phyloP scores from a whole-genome alignment of 2,113 vertebrate genomes.

The Bambusicola thoracicus region DNA sequence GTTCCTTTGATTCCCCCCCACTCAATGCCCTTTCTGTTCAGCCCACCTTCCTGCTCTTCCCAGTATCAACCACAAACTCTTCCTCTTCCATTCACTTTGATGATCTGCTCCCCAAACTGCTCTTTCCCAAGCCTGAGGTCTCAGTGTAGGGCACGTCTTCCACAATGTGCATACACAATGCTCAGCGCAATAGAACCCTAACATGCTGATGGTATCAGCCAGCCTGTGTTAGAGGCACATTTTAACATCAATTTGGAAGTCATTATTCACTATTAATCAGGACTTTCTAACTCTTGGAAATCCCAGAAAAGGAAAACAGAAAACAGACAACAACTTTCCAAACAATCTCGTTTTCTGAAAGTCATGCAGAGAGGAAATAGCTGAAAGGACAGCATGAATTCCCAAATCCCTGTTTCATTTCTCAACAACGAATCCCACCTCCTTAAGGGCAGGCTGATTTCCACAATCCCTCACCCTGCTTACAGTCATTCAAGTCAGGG shows the following conservation, averaged over 20 bases:
- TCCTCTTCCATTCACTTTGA: neutral
- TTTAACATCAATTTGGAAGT: neutral
- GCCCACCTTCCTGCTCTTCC: neutral
- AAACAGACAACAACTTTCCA: neutral
- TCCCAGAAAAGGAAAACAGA: neutral
- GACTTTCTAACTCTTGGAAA: neutral
- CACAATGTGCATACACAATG: neutral
- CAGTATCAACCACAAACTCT: neutral
- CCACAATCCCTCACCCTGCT: neutral
- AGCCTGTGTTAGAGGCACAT: neutral
- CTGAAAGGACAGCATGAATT: neutral
- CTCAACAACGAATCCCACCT: neutral
- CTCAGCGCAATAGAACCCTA: neutral
- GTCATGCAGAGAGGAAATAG: neutral
- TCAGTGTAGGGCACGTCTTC: neutral
- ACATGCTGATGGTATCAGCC: neutral
- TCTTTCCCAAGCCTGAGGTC: neutral
- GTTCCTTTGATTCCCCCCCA: neutral
- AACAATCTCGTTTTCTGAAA: neutral
- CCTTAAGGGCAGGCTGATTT: neutral
- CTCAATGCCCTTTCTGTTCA: neutral
- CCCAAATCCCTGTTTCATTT: neutral
- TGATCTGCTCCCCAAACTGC: slow-evolving; percentile 12
- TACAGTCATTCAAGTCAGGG: neutral
- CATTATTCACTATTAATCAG: neutral